Evolutionary conservation across 2,113 vertebrate species (phyloP).

Genomic region (Varanus salvator): DNA sequence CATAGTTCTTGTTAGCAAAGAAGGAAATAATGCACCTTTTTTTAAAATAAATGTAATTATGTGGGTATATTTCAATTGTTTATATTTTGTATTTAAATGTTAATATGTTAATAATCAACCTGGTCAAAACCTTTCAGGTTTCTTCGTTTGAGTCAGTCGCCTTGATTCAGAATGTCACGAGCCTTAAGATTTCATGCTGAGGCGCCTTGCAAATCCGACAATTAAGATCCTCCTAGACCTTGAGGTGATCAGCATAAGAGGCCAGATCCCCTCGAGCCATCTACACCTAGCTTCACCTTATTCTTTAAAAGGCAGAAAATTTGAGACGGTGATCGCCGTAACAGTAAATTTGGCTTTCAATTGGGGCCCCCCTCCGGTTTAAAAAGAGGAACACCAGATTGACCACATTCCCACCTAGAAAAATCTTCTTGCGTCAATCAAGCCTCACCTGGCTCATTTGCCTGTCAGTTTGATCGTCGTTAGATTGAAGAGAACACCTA

Average conservation of each 20-base stretch:
- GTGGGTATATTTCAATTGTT: constrained; percentile 76
- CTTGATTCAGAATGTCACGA: constrained; percentile 95
- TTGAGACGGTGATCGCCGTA: constrained; percentile 89
- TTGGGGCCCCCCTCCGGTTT: constrained; percentile 89
- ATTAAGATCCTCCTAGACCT: constrained; percentile 92
- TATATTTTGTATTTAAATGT: constrained; percentile 78
- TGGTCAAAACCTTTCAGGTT: constrained; percentile 96
- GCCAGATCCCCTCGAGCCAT: constrained; percentile 91
- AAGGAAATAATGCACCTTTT: constrained; percentile 61
- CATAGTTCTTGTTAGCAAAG: constrained; percentile 73
- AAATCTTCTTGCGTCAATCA: constrained; percentile 94
- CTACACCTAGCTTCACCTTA: constrained; percentile 91
- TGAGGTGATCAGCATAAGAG: constrained; percentile 93
- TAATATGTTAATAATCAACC: constrained; percentile 89
- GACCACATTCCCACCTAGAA: constrained; percentile 91
- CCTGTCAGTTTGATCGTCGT: constrained; percentile 94
- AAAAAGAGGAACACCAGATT: constrained; percentile 92
- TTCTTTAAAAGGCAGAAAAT: constrained; percentile 89
- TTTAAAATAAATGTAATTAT: constrained; percentile 67
- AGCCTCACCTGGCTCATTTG: constrained; percentile 94
- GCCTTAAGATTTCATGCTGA: constrained; percentile 93
- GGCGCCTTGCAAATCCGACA: constrained; percentile 94
- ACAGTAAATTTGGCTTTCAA: constrained; percentile 91
- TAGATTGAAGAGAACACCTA: constrained; percentile 95
- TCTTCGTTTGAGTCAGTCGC: constrained; percentile 94